These are phyloP conservation scores for Chiloscyllium punctatum DNA, from an alignment of 2,797 vertebrate species.

Conservation along the genomic window DNA sequence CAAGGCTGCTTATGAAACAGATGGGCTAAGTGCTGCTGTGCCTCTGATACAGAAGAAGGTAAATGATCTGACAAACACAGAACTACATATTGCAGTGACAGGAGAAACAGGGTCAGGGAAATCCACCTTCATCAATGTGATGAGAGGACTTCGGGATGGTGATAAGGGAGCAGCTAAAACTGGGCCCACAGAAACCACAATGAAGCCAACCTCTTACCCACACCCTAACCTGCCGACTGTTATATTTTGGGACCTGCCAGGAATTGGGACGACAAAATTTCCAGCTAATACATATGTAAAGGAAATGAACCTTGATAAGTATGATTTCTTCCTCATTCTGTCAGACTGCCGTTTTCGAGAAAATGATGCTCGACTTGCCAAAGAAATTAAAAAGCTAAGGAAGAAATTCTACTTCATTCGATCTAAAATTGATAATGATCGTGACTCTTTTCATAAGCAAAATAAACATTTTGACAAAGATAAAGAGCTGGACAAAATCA, in stretches of 20 bases:
- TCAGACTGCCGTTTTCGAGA: not conserved
- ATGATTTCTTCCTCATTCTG: slow-evolving; percentile 38
- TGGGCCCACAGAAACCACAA: not conserved
- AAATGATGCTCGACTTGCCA: not conserved
- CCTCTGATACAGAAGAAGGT: not conserved
- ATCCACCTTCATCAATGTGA: not conserved
- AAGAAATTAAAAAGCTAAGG: not conserved
- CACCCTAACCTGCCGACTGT: not conserved
- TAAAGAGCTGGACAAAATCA: not conserved
- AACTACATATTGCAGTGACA: not conserved
- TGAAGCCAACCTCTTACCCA: not conserved
- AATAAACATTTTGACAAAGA: not conserved
- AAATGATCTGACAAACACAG: not conserved
- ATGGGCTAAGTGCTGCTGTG: not conserved
- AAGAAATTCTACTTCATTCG: slow-evolving; percentile 36
- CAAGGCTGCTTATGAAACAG: not conserved
- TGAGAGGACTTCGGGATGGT: not conserved
- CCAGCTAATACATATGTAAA: not conserved
- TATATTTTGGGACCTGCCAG: not conserved
- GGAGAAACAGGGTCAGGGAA: not conserved
- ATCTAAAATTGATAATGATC: not conserved
- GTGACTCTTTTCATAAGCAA: not conserved
- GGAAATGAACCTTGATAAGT: not conserved
- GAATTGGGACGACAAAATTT: not conserved
- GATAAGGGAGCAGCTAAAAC: not conserved